Evolutionary conservation across 1,140 invertebrate genomes (phyloP).

Genomic region (Drosophila azteca): DNA sequence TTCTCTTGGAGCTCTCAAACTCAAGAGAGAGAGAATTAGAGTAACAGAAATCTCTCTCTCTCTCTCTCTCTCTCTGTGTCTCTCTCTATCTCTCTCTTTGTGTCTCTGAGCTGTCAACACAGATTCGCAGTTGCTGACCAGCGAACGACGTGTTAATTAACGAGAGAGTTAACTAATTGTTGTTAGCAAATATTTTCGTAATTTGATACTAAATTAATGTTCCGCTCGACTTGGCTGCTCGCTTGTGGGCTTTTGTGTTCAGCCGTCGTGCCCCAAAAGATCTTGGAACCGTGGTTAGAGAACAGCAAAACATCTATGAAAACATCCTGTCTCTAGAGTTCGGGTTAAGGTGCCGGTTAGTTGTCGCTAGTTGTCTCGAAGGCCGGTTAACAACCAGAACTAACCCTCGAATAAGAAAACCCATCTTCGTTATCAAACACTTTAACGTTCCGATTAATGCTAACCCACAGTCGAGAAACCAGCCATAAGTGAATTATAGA

Average conservation of each 20-base stretch:
- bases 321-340: too few species aligned
- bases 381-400: too few species aligned
- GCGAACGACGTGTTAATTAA: slow-evolving; percentile 83
- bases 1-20: neutral
- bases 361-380: too few species aligned
- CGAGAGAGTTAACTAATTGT: slow-evolving; percentile 83
- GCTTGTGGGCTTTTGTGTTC: slow-evolving; percentile 77
- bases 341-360: too few species aligned
- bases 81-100: slow-evolving; percentile 6
- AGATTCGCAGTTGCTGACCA: slow-evolving; percentile 73
- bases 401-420: too few species aligned
- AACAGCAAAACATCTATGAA: neutral
- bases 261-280: slow-evolving; percentile 11
- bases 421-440: too few species aligned
- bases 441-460: too few species aligned
- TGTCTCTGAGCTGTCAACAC: slow-evolving; percentile 70
- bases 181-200: slow-evolving; percentile 84
- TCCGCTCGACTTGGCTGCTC: slow-evolving; percentile 76
- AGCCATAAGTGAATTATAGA: too few species aligned
- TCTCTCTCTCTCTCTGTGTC: slow-evolving; percentile 8
- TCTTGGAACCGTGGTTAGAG: slow-evolving; percentile 41
- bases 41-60: neutral
- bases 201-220: slow-evolving; percentile 83
- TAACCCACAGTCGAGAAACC: too few species aligned
- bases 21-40: slow-evolving; percentile 11